Conservation (phyloP, 2,888 invertebrate genomes). For the Agrotis segetum region DNA sequence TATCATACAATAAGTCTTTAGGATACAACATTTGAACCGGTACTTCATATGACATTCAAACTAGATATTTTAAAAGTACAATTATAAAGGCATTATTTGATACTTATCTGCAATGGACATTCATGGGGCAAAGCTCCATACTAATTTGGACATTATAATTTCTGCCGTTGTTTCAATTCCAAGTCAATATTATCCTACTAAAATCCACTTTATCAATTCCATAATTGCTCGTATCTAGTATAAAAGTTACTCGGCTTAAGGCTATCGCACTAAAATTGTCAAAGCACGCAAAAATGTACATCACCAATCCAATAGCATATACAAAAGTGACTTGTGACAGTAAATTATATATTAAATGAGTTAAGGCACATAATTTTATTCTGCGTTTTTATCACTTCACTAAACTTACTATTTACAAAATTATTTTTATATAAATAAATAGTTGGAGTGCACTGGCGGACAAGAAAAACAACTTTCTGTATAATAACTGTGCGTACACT, state of each 20-base stretch:
- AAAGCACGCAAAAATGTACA: constrained; percentile 49
- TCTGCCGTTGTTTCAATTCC: constrained; percentile 2
- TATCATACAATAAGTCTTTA: too few species aligned
- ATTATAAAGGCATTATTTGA: too few species aligned
- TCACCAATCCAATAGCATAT: constrained; percentile 48
- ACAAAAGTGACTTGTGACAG: constrained; percentile 60
- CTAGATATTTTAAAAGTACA: too few species aligned
- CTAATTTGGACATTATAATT: neutral
- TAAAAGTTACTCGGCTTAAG: constrained; percentile 24
- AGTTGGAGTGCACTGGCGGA: constrained; percentile 60
- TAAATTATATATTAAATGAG: constrained; percentile 69
- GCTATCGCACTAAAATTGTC: constrained; percentile 28
- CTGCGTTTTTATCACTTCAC: constrained; percentile 79
- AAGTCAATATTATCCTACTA: constrained; percentile 8
- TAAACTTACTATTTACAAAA: constrained; percentile 80
- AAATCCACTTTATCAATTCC: constrained; percentile 23
- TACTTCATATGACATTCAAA: too few species aligned
- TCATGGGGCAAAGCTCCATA: too few species aligned
- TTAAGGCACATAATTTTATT: constrained; percentile 81
- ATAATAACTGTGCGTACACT: neutral
- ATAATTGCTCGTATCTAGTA: constrained; percentile 29
- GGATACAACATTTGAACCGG: too few species aligned
- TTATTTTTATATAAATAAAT: constrained; percentile 76
- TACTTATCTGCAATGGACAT: too few species aligned
- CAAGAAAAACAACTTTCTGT: constrained; percentile 22